These are phyloP conservation scores for Adelges cooleyi DNA, from an alignment of 1,140 invertebrate species.

Conservation along the genomic window DNA sequence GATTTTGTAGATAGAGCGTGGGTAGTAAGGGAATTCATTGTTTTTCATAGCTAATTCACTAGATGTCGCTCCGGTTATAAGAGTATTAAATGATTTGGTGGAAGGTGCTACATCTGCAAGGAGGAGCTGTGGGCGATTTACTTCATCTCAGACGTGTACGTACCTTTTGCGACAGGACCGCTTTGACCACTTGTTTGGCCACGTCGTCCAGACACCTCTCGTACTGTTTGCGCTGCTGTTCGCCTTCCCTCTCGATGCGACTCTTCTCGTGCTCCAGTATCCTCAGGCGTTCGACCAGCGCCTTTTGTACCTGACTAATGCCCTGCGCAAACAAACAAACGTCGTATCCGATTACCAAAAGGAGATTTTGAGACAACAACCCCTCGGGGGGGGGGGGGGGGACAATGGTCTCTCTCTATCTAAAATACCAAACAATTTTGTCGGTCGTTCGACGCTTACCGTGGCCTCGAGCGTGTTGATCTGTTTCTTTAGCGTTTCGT, in stretches of 20 bases:
- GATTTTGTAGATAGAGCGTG: too few relatives aligned
- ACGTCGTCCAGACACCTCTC: slow-evolving; percentile 66
- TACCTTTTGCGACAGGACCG: slow-evolving; percentile 72
- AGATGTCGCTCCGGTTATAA: too few relatives aligned
- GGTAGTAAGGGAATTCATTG: too few relatives aligned
- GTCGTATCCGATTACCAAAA: not conserved
- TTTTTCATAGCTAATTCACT: too few relatives aligned
- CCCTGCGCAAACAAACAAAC: slow-evolving; percentile 33
- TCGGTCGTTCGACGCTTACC: slow-evolving; percentile 35
- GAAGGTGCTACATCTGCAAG: not conserved
- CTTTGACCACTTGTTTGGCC: slow-evolving; percentile 66
- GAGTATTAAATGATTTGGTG: not conserved
- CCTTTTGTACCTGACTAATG: slow-evolving; percentile 42
- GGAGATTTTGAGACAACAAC: not conserved
- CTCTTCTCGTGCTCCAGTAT: slow-evolving; percentile 51
- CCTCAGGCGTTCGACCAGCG: slow-evolving; percentile 49
- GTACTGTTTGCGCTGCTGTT: slow-evolving; percentile 54
- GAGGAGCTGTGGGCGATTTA: not conserved
- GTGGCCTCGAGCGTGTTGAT: slow-evolving; percentile 47
- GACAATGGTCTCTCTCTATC: not conserved
- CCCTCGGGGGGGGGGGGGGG: not conserved
- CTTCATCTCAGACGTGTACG: not conserved
- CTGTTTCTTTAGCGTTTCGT: slow-evolving; percentile 56
- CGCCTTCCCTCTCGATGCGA: slow-evolving; percentile 46
- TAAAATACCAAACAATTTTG: not conserved